Evolutionary conservation across 2,113 vertebrate species (phyloP).

Genomic region (Thalassarche chlororhynchos): DNA sequence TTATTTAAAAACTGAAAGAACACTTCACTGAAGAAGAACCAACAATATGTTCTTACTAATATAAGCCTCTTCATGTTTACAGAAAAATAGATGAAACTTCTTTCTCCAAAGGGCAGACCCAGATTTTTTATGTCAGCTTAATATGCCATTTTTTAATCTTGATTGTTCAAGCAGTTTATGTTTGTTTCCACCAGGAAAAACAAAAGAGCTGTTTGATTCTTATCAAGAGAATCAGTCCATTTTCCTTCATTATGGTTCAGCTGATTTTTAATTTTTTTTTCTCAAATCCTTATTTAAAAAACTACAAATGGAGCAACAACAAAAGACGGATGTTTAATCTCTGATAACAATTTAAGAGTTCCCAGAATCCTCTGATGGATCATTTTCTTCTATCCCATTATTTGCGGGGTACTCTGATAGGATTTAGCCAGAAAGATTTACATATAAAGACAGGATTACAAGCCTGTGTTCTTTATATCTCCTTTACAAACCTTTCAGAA

Average conservation of each 20-base stretch:
- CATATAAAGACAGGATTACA: conserved; percentile 45
- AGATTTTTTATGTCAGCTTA: not conserved
- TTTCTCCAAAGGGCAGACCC: not conserved
- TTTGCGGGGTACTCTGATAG: conserved; percentile 45
- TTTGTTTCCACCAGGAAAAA: not conserved
- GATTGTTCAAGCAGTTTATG: not conserved
- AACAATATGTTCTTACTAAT: not conserved
- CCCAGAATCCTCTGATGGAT: conserved; percentile 28
- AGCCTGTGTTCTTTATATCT: conserved; percentile 30
- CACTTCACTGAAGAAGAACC: not conserved
- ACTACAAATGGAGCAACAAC: conserved; percentile 21
- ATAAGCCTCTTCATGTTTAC: not conserved
- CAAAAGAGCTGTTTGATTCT: not conserved
- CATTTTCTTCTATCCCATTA: conserved; percentile 57
- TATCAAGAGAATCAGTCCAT: not conserved
- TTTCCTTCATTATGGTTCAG: not conserved
- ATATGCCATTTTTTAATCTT: not conserved
- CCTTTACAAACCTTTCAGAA: conserved; percentile 49
- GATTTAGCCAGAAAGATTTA: conserved; percentile 52
- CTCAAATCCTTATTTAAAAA: conserved; percentile 45
- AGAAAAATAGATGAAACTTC: not conserved
- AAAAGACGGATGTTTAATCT: conserved; percentile 16
- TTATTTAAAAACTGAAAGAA: not conserved
- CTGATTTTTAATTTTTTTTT: not conserved
- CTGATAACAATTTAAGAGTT: conserved; percentile 8